Evolutionary conservation across 2,113 vertebrate species (phyloP), one percentile per base, ranked within the genome.

Genomic region (Orycteropus afer): DNA sequence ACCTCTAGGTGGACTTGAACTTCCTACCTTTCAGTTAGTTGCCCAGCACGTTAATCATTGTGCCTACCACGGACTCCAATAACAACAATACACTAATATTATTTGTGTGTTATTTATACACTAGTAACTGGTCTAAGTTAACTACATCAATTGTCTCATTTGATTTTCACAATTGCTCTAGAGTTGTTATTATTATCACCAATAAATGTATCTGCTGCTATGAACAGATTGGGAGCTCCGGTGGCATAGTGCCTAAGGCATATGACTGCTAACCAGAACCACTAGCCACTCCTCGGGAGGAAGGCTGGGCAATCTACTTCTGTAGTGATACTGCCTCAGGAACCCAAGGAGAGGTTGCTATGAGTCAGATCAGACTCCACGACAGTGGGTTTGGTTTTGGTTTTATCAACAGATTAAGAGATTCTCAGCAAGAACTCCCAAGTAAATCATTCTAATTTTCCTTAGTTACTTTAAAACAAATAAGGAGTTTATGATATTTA

Each of bases 361-460:
- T n/a, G n/a, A n/a, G n/a, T n/a, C n/a, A n/a, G n/a, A n/a, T n/a
- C n/a, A n/a, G n/a, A n/a, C n/a, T n/a, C n/a, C n/a, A n/a, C n/a
- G n/a, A n/a, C n/a, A n/a, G n/a, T n/a, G n/a, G n/a, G n/a, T n/a
- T n/a, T n/a, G n/a, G n/a, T n/a, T n/a, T n/a, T n/a, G n/a, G n/a
- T n/a, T n/a, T n/a, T n/a, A n/a, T n/a, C 78, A 78, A 47, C 40
- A 76, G 37, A 59, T 78, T 86, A 96, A 92, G 27, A 5, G 8
- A 59, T 59, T n/a, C 59, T 15, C 29, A 73, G 37, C 25, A 53
- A 47, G 78, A 80, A 90, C 65, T 95, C 29, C 57, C 29, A 59
- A 91, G 63, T 80, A 90, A 95, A 81, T 69, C 37, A 13, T 88
- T 86, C 12, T 59, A 86, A 86, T 93, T 89, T 55, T 77, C 91